phyloP scores from a whole-genome alignment of 2,888 invertebrate genomes.

The Noctua janthina region DNA sequence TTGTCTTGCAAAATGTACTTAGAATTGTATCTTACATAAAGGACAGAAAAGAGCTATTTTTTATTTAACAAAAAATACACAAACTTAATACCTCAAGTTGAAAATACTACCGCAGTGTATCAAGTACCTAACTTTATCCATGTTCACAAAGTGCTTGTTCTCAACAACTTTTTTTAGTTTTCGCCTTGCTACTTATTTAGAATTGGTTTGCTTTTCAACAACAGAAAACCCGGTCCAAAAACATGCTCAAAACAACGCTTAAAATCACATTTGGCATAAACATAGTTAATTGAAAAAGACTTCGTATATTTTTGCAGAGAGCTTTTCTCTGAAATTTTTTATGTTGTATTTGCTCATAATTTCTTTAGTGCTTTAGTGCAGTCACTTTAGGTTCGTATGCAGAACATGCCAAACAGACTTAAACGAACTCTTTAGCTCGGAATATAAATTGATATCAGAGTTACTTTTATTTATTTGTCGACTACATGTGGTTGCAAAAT shows the following conservation, averaged over 20 bases:
- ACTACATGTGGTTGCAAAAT: not conserved
- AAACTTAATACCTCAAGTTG: not conserved
- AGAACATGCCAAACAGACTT: conserved; percentile 2
- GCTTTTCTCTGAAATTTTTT: not conserved
- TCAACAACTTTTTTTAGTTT: not conserved
- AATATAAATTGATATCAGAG: conserved; percentile 10
- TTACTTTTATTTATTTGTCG: conserved; percentile 16
- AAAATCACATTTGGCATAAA: conserved; percentile 9
- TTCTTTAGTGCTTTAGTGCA: conserved; percentile 21
- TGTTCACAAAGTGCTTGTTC: not conserved
- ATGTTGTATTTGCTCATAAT: conserved; percentile 4
- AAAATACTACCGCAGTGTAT: not conserved
- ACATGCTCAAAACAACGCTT: conserved; percentile 8
- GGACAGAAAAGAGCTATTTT: not conserved
- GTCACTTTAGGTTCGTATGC: conserved; percentile 22
- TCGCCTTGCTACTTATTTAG: not conserved
- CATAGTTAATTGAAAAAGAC: not conserved
- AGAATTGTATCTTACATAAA: not conserved
- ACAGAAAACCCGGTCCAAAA: not conserved
- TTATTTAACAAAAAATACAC: not conserved
- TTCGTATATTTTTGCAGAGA: not conserved
- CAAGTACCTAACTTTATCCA: not conserved
- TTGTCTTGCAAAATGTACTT: not conserved
- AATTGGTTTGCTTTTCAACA: not conserved
- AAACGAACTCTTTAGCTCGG: not conserved